A percentile compares a stretch with the other conserved stretches of the same genome.
Evolutionary conservation across 2,888 invertebrate species (phyloP).

Genomic region (Griposia aprilina): DNA sequence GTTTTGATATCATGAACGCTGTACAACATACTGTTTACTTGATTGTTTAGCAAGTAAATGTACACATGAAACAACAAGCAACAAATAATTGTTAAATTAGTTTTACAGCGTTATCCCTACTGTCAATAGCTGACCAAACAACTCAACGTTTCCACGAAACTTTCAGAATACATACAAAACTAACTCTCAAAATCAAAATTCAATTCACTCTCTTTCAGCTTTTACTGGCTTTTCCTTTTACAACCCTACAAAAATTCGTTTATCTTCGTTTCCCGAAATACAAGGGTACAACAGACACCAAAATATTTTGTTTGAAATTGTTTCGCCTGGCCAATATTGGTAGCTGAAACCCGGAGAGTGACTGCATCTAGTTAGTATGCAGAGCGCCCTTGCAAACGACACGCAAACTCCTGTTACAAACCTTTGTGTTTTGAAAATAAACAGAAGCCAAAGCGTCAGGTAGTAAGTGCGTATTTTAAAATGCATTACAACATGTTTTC

Average conservation of each 20-base stretch:
- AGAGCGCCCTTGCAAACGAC: not conserved
- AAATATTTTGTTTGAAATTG: not conserved
- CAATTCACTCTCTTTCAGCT: not conserved
- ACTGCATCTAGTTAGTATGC: not conserved
- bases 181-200: not conserved
- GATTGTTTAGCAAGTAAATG: slow-evolving; percentile 5
- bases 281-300: not conserved
- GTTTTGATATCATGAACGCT: not conserved
- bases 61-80: not conserved
- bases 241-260: not conserved
- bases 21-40: not conserved
- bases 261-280: not conserved
- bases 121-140: not conserved
- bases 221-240: not conserved
- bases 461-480: not conserved
- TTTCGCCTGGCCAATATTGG: slow-evolving; percentile 16
- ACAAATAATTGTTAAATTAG: not conserved
- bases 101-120: not conserved
- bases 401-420: not conserved
- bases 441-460: not conserved
- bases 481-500: not conserved
- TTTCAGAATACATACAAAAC: not conserved
- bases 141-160: no score
- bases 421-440: slow-evolving; percentile 6
- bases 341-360: slow-evolving; percentile 3